These are phyloP conservation scores for Chymomyza amoena DNA, from an alignment of 2,888 invertebrate genomes.

Conservation along the genomic window DNA sequence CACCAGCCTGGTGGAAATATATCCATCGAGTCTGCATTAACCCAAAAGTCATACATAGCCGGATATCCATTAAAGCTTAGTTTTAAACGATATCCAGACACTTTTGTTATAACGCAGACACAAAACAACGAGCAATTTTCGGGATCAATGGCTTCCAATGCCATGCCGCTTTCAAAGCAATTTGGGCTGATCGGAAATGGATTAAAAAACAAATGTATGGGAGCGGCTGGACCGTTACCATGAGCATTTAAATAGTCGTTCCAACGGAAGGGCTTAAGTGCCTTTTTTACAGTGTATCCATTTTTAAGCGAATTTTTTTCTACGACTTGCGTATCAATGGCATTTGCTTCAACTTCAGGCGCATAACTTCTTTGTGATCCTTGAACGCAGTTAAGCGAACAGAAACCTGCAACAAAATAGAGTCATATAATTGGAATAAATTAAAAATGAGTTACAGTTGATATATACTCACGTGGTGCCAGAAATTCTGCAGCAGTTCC, in stretches of 20 bases:
- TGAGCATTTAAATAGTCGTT: slow-evolving; percentile 89
- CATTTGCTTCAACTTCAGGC: background rate
- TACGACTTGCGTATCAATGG: background rate
- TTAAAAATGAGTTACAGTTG: background rate
- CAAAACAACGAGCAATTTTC: slow-evolving; percentile 93
- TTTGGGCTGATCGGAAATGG: slow-evolving; percentile 87
- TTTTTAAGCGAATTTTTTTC: background rate
- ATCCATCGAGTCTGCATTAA: slow-evolving; percentile 93
- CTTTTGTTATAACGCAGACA: slow-evolving; percentile 87
- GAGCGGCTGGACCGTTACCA: slow-evolving; percentile 85
- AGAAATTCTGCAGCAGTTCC: slow-evolving; percentile 91
- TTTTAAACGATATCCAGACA: slow-evolving; percentile 89
- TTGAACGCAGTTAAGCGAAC: slow-evolving; percentile 69
- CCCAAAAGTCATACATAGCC: slow-evolving; percentile 94
- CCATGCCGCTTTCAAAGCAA: slow-evolving; percentile 90
- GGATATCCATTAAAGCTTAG: slow-evolving; percentile 95
- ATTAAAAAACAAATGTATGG: slow-evolving; percentile 87
- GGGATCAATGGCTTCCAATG: slow-evolving; percentile 95
- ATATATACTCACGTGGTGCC: slow-evolving; percentile 84
- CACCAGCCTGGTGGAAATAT: slow-evolving; percentile 97
- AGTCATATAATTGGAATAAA: background rate
- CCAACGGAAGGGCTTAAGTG: slow-evolving; percentile 85
- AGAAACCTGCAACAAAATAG: slow-evolving; percentile 54
- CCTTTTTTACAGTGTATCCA: background rate
- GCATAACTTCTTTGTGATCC: slow-evolving; percentile 47